A percentile compares a stretch with the other conserved stretches of the same genome.
Conservation (phyloP, 2,888 invertebrate species). For the Macaria notata region DNA sequence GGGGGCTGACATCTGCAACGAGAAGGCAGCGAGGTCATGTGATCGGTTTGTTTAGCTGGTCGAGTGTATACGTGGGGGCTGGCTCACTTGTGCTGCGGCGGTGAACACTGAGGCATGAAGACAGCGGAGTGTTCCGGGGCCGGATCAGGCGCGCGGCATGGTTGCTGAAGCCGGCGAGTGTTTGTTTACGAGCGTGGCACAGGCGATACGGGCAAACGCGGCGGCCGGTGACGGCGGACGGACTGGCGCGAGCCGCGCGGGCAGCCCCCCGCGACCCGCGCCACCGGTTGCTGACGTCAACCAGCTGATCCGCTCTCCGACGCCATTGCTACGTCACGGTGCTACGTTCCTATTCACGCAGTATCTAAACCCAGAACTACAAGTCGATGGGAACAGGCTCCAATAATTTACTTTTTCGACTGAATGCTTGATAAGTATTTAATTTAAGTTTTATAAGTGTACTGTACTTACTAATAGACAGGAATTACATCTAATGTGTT, state of each 20-base stretch:
- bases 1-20: slow-evolving; percentile 78
- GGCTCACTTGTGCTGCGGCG: slow-evolving; percentile 71
- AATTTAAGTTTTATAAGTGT: too few species aligned
- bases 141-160: slow-evolving; percentile 63
- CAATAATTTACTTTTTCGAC: too few species aligned
- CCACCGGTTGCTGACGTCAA: too few species aligned
- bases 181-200: slow-evolving; percentile 55
- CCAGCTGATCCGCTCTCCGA: too few species aligned
- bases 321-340: too few species aligned
- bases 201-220: slow-evolving; percentile 33
- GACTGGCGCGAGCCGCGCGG: slow-evolving; percentile 30
- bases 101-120: slow-evolving; percentile 72
- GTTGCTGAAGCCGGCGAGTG: slow-evolving; percentile 62
- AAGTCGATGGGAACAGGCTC: too few species aligned
- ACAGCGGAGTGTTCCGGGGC: slow-evolving; percentile 52
- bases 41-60: slow-evolving; percentile 40
- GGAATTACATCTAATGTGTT: too few species aligned
- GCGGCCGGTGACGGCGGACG: slow-evolving; percentile 31
- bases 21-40: slow-evolving; percentile 69
- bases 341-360: too few species aligned
- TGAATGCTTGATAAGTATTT: too few species aligned
- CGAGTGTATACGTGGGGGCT: slow-evolving; percentile 23
- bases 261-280: too few species aligned
- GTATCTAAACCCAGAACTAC: too few species aligned
- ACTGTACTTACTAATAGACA: too few species aligned